Conservation (phyloP, 2,113 vertebrate genomes). For the Phalacrocorax pelagicus region DNA sequence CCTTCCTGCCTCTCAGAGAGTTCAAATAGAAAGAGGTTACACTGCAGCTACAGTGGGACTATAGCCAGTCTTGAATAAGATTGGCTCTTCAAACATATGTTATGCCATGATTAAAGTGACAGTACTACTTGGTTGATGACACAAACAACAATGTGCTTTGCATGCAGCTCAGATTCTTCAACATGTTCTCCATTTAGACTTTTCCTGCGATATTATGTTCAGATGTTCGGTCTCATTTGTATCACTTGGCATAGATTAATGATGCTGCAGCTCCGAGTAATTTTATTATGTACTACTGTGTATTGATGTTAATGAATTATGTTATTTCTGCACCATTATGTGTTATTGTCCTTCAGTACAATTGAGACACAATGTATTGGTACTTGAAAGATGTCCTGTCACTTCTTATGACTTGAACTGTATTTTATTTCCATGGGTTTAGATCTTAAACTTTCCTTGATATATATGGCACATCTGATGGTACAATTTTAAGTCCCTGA, state of each 20-base stretch:
- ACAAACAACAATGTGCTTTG: neutral
- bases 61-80: neutral
- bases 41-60: neutral
- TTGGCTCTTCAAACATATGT: neutral
- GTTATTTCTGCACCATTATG: slow-evolving; percentile 12
- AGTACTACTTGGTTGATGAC: neutral
- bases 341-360: neutral
- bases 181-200: neutral
- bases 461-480: neutral
- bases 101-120: neutral
- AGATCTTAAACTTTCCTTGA: neutral
- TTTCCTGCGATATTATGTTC: neutral
- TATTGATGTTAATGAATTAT: neutral
- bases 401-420: neutral
- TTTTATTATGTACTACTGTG: neutral
- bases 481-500: neutral
- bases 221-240: neutral
- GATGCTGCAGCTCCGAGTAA: neutral
- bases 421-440: neutral
- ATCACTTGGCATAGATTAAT: neutral
- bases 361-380: neutral
- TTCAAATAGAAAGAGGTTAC: neutral
- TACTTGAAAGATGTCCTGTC: neutral
- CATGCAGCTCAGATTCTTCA: neutral
- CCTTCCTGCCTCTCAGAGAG: neutral